Percentiles rank a stretch among this genome's conserved stretches.
phyloP scores from a whole-genome alignment of 2,888 invertebrate species.

The Hydropsyche betteni region DNA sequence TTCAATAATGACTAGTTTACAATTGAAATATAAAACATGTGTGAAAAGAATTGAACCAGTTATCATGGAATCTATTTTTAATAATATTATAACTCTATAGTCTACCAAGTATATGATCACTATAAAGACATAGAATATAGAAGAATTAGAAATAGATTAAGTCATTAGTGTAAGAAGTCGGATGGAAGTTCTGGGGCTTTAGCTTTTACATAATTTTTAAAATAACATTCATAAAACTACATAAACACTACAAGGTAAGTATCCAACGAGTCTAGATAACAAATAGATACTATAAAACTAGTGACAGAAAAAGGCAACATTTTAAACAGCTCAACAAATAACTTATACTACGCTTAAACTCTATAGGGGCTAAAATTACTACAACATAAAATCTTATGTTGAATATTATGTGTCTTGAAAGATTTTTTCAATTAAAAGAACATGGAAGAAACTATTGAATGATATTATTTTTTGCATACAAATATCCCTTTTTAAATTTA shows the following conservation, averaged over 20 bases:
- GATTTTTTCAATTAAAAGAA: too few species aligned
- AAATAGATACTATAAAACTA: constrained; percentile 35
- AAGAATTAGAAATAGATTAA: constrained; percentile 49
- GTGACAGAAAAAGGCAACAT: constrained; percentile 33
- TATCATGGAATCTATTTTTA: constrained; percentile 16
- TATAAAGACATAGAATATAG: constrained; percentile 48
- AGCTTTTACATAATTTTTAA: constrained; percentile 49
- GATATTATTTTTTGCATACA: too few species aligned
- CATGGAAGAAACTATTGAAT: too few species aligned
- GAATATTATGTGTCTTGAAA: too few species aligned
- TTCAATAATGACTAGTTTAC: too few species aligned
- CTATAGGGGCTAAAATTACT: too few species aligned
- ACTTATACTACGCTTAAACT: neutral
- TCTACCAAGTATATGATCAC: constrained; percentile 42
- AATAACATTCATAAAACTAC: constrained; percentile 44
- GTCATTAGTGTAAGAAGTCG: constrained; percentile 57
- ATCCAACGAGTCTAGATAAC: constrained; percentile 42
- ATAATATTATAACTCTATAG: constrained; percentile 34
- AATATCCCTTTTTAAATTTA: too few species aligned
- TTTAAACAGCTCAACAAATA: constrained; percentile 15
- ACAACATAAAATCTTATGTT: too few species aligned
- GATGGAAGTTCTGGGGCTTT: constrained; percentile 69
- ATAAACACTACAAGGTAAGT: constrained; percentile 48
- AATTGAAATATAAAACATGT: too few species aligned
- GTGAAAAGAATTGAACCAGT: neutral